A percentile compares a stretch with the other conserved stretches of the same genome.
Evolutionary conservation across 2,888 invertebrate genomes (phyloP).

Genomic region (Drosophila borborema): DNA sequence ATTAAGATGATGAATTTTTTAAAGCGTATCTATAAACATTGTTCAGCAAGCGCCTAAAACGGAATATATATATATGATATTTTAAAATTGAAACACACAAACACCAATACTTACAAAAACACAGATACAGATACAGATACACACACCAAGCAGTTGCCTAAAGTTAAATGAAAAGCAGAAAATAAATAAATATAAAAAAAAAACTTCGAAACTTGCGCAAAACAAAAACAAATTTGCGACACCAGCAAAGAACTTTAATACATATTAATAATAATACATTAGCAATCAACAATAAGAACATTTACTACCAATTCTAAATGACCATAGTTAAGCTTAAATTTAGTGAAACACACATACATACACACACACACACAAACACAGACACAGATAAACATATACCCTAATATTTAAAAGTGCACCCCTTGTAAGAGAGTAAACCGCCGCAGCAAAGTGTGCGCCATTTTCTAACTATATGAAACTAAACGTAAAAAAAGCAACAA

Average conservation of each 20-base stretch:
- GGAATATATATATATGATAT: constrained; percentile 52
- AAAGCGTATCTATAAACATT: constrained; percentile 73
- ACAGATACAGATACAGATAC: constrained; percentile 34
- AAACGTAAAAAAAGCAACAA: constrained; percentile 36
- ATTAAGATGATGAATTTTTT: constrained; percentile 57
- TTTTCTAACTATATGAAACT: constrained; percentile 68
- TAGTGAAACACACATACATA: constrained; percentile 63
- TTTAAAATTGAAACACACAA: constrained; percentile 42
- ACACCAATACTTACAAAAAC: constrained; percentile 43
- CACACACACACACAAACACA: constrained; percentile 43
- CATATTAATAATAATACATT: constrained; percentile 64
- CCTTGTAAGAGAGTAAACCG: constrained; percentile 47
- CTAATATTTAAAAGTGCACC: constrained; percentile 49
- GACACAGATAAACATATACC: constrained; percentile 48
- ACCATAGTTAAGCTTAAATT: constrained; percentile 77
- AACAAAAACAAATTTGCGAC: constrained; percentile 52
- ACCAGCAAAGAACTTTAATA: constrained; percentile 76
- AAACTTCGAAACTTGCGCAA: constrained; percentile 63
- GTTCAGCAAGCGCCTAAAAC: constrained; percentile 75
- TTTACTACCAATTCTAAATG: constrained; percentile 78
- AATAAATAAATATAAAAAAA: neutral
- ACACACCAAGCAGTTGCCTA: constrained; percentile 76
- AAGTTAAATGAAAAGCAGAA: constrained; percentile 41
- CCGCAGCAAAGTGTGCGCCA: constrained; percentile 67
- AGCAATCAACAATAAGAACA: constrained; percentile 62